Percentiles rank a stretch among this genome's conserved stretches.
phyloP scores from a whole-genome alignment of 1,140 invertebrate species.

The Chrysomallon squamiferum region DNA sequence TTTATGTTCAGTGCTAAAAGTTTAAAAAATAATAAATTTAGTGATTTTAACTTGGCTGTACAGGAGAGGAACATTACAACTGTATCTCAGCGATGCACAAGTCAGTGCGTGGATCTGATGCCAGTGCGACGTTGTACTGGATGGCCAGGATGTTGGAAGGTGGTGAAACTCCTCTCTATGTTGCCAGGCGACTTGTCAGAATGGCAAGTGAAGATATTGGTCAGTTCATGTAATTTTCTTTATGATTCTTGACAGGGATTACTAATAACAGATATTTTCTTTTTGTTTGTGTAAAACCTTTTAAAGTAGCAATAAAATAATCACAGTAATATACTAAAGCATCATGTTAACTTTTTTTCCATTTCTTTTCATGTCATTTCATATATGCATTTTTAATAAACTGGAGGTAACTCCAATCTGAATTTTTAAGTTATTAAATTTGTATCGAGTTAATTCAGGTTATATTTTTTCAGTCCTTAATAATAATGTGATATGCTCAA shows the following conservation, averaged over 20 bases:
- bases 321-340: neutral
- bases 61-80: constrained; percentile 83
- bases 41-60: no score
- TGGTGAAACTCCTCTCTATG: constrained; percentile 84
- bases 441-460: no score
- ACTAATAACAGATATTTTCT: neutral
- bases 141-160: constrained; percentile 79
- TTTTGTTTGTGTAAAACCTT: no score
- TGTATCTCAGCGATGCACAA: constrained; percentile 84
- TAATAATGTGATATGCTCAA: no score
- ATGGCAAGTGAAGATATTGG: constrained; percentile 80
- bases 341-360: neutral
- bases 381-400: no score
- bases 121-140: constrained; percentile 85
- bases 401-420: no score
- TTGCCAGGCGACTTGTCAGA: constrained; percentile 78
- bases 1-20: no score
- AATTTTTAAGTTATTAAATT: no score
- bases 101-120: constrained; percentile 82
- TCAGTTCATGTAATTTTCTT: constrained; percentile 27
- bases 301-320: no score
- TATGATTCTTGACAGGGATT: neutral
- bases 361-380: no score
- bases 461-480: no score
- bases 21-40: no score